Base-by-base conservation (phyloP, 2,888 invertebrate species). In the Amblyjoppa fuscipennis region DNA sequence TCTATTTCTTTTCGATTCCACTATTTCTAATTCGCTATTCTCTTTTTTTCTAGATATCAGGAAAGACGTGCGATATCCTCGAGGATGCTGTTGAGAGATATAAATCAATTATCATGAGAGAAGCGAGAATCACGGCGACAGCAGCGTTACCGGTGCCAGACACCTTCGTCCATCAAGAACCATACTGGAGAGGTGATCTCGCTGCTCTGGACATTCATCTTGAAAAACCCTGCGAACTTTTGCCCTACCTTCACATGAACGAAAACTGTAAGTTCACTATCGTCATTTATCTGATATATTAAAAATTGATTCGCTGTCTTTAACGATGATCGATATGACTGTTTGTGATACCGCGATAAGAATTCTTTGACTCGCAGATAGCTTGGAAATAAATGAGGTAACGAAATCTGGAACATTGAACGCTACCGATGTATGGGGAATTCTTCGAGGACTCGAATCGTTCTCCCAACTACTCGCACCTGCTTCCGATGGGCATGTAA, bases 361-460 rank as follows among this genome's bases (percentile, higher is more conserved):
- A n/a, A 28, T 13, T 25, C 11, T 3, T 11, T 61, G 25, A 81
- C 87, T 89, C 83, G 0, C 84, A 93, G 93, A 93, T 88, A 78
- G 68, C 13, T 90, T 93, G 45, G 81, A 82, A 25, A 89, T 93
- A 41, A 88, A 81, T 28, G 87, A 89, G 11, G 81, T 80, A 4
- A 86, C 87, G 9, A 70, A 76, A 0, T 41, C 71, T 0, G 93
- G 89, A 13, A 68, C 56, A 20, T 83, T 93, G 25, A 41, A 93
- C 94, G 95, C 95, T 93, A 9, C 92, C 91, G 89, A 95, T 93
- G 95, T 98, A 88, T 99, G 98, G 98, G 98, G 98, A 51, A 95
- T 97, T 73, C 93, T 99, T 59, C 95, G 98, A 90, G 99, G 98
- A 0, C 94, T 99, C 88, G 98, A 99, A 94, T 97, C 98, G 0